Evolutionary conservation across 2,888 invertebrate species (phyloP).

Genomic region (Charanyca ferruginea): DNA sequence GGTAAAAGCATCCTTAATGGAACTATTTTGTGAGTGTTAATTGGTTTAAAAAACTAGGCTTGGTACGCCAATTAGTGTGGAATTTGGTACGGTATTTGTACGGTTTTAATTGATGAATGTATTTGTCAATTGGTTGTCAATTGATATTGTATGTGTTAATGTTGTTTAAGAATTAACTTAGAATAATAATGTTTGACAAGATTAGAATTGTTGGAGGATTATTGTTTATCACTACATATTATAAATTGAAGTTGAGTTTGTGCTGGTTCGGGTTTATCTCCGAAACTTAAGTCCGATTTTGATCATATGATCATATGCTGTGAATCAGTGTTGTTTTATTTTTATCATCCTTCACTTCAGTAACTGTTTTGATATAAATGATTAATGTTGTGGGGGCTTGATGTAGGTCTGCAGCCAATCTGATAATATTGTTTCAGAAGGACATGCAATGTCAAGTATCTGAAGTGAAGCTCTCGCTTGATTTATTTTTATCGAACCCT

Average conservation of each 20-base stretch:
- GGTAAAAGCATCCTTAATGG: constrained; percentile 1
- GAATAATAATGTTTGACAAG: background rate
- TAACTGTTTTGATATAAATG: constrained; percentile 20
- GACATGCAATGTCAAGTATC: constrained; percentile 28
- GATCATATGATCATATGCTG: no score
- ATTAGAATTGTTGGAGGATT: background rate
- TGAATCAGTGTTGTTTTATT: constrained; percentile 1
- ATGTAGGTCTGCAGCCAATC: background rate
- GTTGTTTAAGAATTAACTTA: background rate
- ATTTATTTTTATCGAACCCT: constrained; percentile 55
- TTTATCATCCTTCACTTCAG: background rate
- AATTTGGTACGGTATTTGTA: constrained; percentile 7
- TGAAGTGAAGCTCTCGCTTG: constrained; percentile 30
- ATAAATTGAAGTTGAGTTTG: no score
- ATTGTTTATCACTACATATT: no score
- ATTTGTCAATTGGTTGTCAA: constrained; percentile 1
- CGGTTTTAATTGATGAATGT: constrained; percentile 26
- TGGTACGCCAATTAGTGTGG: constrained; percentile 13
- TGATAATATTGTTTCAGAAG: constrained; percentile 39
- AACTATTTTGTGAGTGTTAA: constrained; percentile 20
- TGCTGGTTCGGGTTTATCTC: no score
- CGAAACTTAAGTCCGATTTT: no score
- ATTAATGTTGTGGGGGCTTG: constrained; percentile 1
- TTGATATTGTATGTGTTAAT: background rate
- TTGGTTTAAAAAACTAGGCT: constrained; percentile 33